Evolutionary conservation across 2,113 vertebrate genomes (phyloP), one percentile per base, ranked within the genome.

Genomic region (Patagioenas fasciata): DNA sequence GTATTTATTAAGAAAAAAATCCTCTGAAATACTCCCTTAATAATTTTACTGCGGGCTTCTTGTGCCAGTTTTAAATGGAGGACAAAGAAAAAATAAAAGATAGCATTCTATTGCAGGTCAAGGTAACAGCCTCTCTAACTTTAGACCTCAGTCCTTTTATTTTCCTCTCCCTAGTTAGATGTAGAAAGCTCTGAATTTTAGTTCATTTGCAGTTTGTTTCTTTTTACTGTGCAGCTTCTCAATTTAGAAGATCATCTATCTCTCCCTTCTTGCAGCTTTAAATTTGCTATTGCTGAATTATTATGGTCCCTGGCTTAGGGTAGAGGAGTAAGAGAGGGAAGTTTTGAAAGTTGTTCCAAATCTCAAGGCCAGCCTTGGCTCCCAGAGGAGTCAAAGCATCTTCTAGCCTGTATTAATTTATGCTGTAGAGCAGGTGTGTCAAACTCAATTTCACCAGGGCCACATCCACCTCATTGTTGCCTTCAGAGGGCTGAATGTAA

Each of bases 51-150:
- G 18, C 44, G 72, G 38, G 5, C 2, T 73, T 82, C 64, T 85
- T 92, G 85, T 85, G 53, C 70, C 66, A 58, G 56, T 85, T 91
- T 74, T 74, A 75, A 85, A 89, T 89, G 56, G 64, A 81, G 65
- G 58, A 32, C 61, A 85, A 74, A 38, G 9, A 3, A 34, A 86
- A 88, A 79, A 16, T 21, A 95, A 36, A 67, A 60, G 17, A 71
- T 18, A 61, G 10, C 6, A 0, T 7, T 83, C 34, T 86, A 5
- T 48, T 91, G 32, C 64, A 91, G 67, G 85, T 95, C 72, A 90
- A 72, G 62, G 93, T 80, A 74, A 54, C 58, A 89, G 51, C n/a
- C 25, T 78, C 34, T 67, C 44, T 93, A 73, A 64, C 90, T 91
- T 74, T 36, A 86, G 14, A 64, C 61, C 53, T 78, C 56, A 93